A percentile compares a stretch with the other conserved stretches of the same genome.
These are phyloP conservation scores for Cyphomyrus discorhynchus DNA, from an alignment of 2,113 vertebrate genomes.

Conservation along the genomic window DNA sequence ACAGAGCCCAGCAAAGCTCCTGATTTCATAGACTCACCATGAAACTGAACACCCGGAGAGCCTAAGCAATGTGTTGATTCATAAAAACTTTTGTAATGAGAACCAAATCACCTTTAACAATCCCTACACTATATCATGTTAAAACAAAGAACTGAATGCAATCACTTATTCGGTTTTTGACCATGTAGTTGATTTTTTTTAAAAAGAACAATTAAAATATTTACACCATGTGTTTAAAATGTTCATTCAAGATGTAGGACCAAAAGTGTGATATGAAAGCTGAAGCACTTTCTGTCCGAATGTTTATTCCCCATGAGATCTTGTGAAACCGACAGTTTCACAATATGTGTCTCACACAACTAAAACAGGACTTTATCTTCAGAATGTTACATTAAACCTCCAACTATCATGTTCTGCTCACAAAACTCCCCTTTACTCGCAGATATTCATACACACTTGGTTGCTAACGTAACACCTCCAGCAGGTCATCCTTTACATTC, in stretches of 20 bases:
- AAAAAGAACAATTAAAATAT: neutral
- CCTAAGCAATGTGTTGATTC: neutral
- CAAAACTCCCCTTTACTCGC: neutral
- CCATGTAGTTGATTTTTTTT: neutral
- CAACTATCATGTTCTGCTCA: neutral
- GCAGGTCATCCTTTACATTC: neutral
- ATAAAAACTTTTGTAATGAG: neutral
- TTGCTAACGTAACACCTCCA: neutral
- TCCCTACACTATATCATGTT: neutral
- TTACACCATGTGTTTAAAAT: neutral
- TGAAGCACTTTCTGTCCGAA: neutral
- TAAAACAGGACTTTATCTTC: neutral
- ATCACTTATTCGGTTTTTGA: neutral
- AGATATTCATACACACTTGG: neutral
- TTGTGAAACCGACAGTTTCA: neutral
- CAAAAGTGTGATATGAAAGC: neutral
- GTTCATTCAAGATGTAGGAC: neutral
- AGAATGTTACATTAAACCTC: neutral
- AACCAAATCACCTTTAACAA: neutral
- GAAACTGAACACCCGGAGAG: neutral
- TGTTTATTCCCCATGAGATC: neutral
- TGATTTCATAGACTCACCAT: neutral
- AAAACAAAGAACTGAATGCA: neutral
- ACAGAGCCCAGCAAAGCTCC: neutral
- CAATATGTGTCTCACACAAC: neutral